Percentiles rank a stretch among this genome's conserved stretches.
phyloP scores from a whole-genome alignment of 2,797 vertebrate genomes.

The Hypotaenidia okinawae region DNA sequence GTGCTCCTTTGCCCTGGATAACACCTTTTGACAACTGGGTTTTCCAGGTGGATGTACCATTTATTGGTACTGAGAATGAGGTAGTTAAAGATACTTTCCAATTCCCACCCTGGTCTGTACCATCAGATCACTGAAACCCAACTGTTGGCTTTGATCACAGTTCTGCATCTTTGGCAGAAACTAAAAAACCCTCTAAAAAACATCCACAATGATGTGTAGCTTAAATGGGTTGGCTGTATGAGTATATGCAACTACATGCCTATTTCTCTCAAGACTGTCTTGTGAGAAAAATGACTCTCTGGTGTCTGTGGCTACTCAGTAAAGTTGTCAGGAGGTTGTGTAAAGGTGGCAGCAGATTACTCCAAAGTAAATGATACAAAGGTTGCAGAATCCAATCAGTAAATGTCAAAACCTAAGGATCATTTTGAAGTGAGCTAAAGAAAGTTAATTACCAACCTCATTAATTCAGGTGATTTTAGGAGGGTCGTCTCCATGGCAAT shows the following conservation, averaged over 20 bases:
- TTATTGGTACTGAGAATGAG: not conserved
- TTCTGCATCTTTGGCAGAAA: not conserved
- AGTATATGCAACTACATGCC: not conserved
- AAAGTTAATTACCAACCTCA: conserved; percentile 51
- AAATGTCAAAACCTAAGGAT: conserved; percentile 48
- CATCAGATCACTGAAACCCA: not conserved
- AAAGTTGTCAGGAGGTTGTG: not conserved
- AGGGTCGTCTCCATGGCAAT: conserved; percentile 41
- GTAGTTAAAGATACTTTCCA: not conserved
- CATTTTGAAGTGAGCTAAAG: conserved; percentile 52
- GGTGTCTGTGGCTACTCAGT: not conserved
- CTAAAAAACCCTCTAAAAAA: not conserved
- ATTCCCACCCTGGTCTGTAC: not conserved
- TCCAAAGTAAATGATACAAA: conserved; percentile 16
- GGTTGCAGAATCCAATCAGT: conserved; percentile 41
- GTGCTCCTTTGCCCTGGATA: not conserved
- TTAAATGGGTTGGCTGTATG: not conserved
- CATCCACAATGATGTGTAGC: not conserved
- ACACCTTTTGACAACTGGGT: not conserved
- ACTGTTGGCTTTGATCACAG: not conserved
- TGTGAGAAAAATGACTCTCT: not conserved
- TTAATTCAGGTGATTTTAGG: conserved; percentile 61
- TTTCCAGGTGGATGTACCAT: not conserved
- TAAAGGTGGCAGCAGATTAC: not conserved
- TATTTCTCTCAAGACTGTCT: not conserved